Conservation (phyloP, 2,888 invertebrate species). For the Pharmacophagus antenor region DNA sequence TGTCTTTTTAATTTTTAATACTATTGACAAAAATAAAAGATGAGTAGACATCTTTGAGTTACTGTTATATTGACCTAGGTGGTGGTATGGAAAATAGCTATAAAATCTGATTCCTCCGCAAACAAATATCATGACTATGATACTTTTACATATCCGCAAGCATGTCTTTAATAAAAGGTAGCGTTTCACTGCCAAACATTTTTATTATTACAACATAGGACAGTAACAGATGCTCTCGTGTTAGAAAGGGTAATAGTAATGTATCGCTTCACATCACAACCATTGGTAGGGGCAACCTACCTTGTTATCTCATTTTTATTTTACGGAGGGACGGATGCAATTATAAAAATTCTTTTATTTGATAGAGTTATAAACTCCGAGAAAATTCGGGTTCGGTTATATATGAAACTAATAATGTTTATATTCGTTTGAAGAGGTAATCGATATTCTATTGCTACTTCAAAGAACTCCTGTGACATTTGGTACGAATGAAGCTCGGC, state of each 20-base stretch:
- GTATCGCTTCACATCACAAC: conserved; percentile 26
- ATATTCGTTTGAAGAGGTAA: neutral
- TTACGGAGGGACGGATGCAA: neutral
- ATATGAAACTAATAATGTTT: neutral
- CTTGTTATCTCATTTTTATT: conserved; percentile 18
- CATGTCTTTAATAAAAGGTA: conserved; percentile 17
- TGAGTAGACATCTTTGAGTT: no score
- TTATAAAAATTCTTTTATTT: neutral
- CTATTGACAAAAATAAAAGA: no score
- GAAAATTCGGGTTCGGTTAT: neutral
- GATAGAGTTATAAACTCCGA: neutral
- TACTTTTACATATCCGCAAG: conserved; percentile 13
- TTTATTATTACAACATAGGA: conserved; percentile 20
- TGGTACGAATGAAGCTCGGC: no score
- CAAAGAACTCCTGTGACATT: neutral
- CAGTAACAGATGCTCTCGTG: conserved; percentile 36
- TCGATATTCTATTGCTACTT: neutral
- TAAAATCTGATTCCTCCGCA: neutral
- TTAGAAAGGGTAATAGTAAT: conserved; percentile 32
- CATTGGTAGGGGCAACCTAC: neutral
- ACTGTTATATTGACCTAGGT: no score
- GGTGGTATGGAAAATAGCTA: conserved; percentile 1
- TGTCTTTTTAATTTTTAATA: no score
- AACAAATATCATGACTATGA: neutral
- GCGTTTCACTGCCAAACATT: conserved; percentile 12